Conservation (phyloP, 2,113 vertebrate species). For the Oenanthe oenanthe region DNA sequence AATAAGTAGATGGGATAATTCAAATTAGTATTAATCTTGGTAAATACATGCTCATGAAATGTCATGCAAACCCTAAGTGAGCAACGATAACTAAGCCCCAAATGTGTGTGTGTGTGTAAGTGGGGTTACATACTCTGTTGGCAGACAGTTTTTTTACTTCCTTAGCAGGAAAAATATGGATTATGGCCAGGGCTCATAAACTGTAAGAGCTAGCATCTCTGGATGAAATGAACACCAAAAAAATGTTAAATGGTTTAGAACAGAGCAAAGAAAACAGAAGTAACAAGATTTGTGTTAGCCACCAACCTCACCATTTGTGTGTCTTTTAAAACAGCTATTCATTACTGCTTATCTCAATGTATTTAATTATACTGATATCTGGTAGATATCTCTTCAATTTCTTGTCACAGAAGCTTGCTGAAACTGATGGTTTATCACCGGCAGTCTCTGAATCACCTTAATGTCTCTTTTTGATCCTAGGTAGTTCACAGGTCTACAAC, state of each 20-base stretch:
- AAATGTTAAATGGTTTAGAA: neutral
- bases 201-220: neutral
- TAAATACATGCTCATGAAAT: neutral
- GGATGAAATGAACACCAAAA: neutral
- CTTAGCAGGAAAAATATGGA: neutral
- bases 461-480: neutral
- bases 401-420: neutral
- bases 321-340: neutral
- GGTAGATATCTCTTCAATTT: neutral
- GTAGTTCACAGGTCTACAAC: neutral
- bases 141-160: neutral
- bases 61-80: neutral
- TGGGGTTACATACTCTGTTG: neutral
- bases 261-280: neutral
- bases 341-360: neutral
- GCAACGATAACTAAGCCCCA: neutral
- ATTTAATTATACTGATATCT: neutral
- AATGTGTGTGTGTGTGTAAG: neutral
- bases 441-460: neutral
- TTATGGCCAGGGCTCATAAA: conserved; percentile 3
- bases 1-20: neutral
- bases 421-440: neutral
- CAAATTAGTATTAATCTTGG: neutral
- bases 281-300: neutral
- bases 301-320: neutral